phyloP scores from a whole-genome alignment of 1,140 invertebrate genomes.

The Drosophila suzukii region DNA sequence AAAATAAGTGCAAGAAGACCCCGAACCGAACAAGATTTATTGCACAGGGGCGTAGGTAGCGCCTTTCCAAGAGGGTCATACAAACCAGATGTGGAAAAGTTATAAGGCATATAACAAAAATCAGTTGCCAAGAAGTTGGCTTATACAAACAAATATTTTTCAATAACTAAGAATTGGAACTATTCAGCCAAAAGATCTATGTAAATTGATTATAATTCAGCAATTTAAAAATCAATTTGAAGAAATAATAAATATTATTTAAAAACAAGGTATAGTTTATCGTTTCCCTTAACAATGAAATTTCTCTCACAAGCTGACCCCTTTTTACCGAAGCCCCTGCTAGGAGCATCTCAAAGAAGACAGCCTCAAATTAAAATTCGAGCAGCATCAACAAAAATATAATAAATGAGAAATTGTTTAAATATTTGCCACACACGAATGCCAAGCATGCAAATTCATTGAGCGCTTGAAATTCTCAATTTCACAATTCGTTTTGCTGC shows the following conservation, averaged over 20 bases:
- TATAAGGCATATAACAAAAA: too few relatives aligned
- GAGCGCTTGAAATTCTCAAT: conserved; percentile 43
- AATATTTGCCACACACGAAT: conserved; percentile 59
- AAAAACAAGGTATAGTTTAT: too few relatives aligned
- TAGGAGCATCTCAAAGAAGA: background rate
- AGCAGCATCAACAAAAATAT: conserved; percentile 30
- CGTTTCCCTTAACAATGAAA: background rate
- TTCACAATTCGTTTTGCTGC: conserved; percentile 43
- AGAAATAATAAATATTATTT: too few relatives aligned
- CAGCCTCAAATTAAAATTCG: conserved; percentile 34
- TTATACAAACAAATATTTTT: too few relatives aligned
- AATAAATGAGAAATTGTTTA: conserved; percentile 47
- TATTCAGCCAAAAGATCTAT: too few relatives aligned
- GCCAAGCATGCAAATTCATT: conserved; percentile 46
- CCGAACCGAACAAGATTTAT: conserved; percentile 24
- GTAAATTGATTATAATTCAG: too few relatives aligned
- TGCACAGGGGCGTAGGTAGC: conserved; percentile 31
- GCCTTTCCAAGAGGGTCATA: conserved; percentile 4
- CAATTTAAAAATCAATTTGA: too few relatives aligned
- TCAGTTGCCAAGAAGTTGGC: too few relatives aligned
- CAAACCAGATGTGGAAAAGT: conserved; percentile 4
- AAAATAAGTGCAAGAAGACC: conserved; percentile 22
- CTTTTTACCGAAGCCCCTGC: background rate
- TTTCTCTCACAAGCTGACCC: background rate
- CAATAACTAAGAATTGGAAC: too few relatives aligned